Evolutionary conservation across 2,888 invertebrate species (phyloP).

Genomic region (Campoplex capitator): DNA sequence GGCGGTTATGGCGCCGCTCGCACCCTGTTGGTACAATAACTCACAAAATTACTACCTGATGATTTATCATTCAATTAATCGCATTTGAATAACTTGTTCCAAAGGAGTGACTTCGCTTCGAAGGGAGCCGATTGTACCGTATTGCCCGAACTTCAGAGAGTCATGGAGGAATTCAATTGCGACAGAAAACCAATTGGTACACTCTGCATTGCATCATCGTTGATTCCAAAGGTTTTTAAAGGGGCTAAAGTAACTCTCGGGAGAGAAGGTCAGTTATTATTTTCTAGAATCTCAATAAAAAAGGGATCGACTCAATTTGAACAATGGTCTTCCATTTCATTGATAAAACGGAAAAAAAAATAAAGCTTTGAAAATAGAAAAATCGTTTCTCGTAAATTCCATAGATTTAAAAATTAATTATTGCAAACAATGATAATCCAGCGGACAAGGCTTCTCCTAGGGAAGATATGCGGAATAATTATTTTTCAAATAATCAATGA

Average conservation of each 20-base stretch:
- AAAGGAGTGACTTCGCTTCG: slow-evolving; percentile 85
- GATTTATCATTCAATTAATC: slow-evolving; percentile 15
- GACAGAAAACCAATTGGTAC: slow-evolving; percentile 86
- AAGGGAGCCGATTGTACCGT: slow-evolving; percentile 85
- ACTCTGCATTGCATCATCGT: slow-evolving; percentile 86
- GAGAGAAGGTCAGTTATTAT: slow-evolving; percentile 76
- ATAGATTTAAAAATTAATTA: no score
- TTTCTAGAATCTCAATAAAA: not conserved
- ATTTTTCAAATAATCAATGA: not conserved
- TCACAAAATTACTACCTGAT: slow-evolving; percentile 7
- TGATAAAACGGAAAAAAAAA: no score
- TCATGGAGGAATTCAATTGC: slow-evolving; percentile 85
- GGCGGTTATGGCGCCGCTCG: slow-evolving; percentile 87
- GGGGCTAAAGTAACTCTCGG: slow-evolving; percentile 84
- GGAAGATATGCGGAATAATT: not conserved
- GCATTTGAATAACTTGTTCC: slow-evolving; percentile 33
- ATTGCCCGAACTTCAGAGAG: slow-evolving; percentile 84
- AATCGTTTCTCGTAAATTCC: not conserved
- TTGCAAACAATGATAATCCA: not conserved
- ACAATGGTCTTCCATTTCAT: no score
- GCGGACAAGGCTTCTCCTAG: not conserved
- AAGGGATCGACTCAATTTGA: no score
- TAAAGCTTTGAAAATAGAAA: no score
- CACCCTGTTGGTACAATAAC: slow-evolving; percentile 84
- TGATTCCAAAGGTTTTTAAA: slow-evolving; percentile 85